Base-by-base conservation (phyloP, 2,113 vertebrate species). In the Ivindomyrus marchei region DNA sequence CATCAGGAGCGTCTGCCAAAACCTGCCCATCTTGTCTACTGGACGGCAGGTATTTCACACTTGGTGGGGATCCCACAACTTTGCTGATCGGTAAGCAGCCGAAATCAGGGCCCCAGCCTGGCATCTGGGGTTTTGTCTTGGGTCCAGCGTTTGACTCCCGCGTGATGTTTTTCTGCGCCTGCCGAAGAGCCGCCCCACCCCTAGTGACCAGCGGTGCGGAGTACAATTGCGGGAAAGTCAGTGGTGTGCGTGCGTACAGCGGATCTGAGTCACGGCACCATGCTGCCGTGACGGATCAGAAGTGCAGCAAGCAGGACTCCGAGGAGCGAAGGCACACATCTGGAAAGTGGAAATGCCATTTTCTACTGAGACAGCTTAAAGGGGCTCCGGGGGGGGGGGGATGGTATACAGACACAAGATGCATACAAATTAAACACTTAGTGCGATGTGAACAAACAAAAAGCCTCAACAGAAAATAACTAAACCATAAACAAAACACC, bases 261-360 rank as follows among this genome's bases (percentile, higher is more conserved):
- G 46, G 83, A 3, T 58, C 47, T 94, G 92, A 94, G 66, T 94
- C 93, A 94, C 91, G 89, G 45, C 4, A 87, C 74, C 91, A 88
- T 42, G 62, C 56, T 62, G 88, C 52, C 49, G 24, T 31, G 27
- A 19, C 36, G 17, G 74, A 42, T 19, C 13, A 39, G 74, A 80
- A 42, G 62, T 70, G 47, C 46, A 7, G 49, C 10, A 4, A 31
- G 27, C 5, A 19, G 46, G 85, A 15, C 3, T 11, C 3, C 2
- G 11, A 13, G 47, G 47, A 15, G 47, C 21, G 24, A 46, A 46
- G 47, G n/a, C 50, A 21, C 6, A 36, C 47, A 87, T 52, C 50
- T 87, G 85, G 15, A 53, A 50, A 49, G 19, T 86, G 85, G n/a
- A 86, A 56, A 53, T 15, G 24, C n/a, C 45, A 27, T 87, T 87